Evolutionary conservation across 2,888 invertebrate species (phyloP), one percentile per base, ranked within the genome.

Genomic region (Autographa pulchrina): DNA sequence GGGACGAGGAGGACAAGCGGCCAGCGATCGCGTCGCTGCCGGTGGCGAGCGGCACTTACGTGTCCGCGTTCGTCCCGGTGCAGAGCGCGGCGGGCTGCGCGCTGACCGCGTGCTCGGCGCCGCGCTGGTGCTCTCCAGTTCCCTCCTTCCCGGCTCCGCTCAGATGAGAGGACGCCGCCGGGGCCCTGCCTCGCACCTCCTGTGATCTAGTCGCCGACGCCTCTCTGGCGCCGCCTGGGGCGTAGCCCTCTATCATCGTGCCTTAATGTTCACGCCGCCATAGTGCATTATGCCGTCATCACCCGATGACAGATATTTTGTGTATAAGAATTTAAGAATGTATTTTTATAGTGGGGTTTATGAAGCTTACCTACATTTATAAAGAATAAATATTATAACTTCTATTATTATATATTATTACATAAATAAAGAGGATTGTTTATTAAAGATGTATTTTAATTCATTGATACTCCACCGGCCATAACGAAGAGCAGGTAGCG

Each of bases 61-160:
- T 94, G 88, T 94, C 95, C 69, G 96, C 95, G 74, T 96, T 96
- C 91, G 93, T 93, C 87, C 93, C 96, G 65, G 93, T 96, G 86
- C 92, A 92, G 85, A 92, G 94, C 85, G 94, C 93, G 52, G 91
- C 91, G 52, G 94, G 92, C 32, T 95, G 96, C 78, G 89, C 92
- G 71, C 84, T 92, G 75, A 84, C 92, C 80, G 91, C 94, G 74
- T 92, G 93, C 83, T 86, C 92, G 41, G 89, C 90, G 52, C 91
- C 94, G 62, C 97, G 97, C 89, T 98, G 98, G 85, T 97, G 97
- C 91, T 92, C 98, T 67, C 96, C 97, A 79, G 97, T 97, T 86
- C 96, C 97, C 54, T 96, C 96, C 72, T 97, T 91, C 87, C 90
- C 94, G 75, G 92, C 94, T 74, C 96, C 95, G 75, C 92, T 94